phyloP scores from a whole-genome alignment of 2,888 invertebrate species.

The Agrochola lychnidis region DNA sequence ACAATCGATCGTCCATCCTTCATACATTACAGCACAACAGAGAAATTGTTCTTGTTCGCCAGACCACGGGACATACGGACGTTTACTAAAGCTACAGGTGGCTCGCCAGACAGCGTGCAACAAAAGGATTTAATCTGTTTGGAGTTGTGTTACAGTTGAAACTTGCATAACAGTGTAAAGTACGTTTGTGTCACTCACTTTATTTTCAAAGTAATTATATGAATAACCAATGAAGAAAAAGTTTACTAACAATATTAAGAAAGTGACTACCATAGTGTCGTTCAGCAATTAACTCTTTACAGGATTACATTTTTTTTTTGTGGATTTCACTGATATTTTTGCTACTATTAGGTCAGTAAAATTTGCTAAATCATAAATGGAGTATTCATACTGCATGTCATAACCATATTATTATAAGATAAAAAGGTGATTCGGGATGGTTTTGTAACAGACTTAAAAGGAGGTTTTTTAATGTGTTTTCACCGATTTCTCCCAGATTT shows the following conservation, averaged over 20 bases:
- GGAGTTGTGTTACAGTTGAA: conserved; percentile 49
- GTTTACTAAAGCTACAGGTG: conserved; percentile 49
- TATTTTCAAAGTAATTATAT: conserved; percentile 34
- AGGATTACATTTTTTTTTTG: conserved; percentile 27
- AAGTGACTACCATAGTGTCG: not conserved
- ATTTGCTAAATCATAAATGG: conserved; percentile 12
- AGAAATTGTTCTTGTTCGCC: conserved; percentile 20
- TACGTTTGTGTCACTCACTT: conserved; percentile 47
- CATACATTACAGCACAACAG: conserved; percentile 50
- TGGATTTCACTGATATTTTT: conserved; percentile 21
- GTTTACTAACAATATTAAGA: conserved; percentile 24
- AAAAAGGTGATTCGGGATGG: conserved; percentile 8
- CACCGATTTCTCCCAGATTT: not conserved
- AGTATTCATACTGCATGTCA: conserved; percentile 42
- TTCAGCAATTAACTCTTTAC: conserved; percentile 7
- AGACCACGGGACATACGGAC: conserved; percentile 23
- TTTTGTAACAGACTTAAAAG: conserved; percentile 9
- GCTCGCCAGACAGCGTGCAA: conserved; percentile 31
- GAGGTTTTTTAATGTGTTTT: not conserved
- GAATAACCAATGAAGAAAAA: conserved; percentile 22
- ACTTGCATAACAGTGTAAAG: conserved; percentile 45
- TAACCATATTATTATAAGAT: conserved; percentile 16
- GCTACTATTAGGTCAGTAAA: conserved; percentile 12
- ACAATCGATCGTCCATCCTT: conserved; percentile 39
- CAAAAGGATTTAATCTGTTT: conserved; percentile 45